These are phyloP conservation scores for Hippocampus kuda DNA, from an alignment of 2,797 vertebrate species.

Conservation along the genomic window DNA sequence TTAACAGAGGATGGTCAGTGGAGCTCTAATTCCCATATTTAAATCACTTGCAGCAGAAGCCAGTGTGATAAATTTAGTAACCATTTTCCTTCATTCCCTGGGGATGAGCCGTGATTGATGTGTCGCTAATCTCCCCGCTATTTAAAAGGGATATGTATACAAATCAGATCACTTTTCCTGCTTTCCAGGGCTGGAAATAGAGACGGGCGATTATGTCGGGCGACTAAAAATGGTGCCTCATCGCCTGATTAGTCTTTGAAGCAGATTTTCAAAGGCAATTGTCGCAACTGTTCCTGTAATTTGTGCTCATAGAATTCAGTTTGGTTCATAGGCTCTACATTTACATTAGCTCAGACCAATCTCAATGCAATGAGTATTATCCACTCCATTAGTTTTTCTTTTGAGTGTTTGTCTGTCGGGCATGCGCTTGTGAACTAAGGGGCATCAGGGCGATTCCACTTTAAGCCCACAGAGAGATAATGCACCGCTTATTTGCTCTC, in stretches of 20 bases:
- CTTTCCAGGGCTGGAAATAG: conserved; percentile 53
- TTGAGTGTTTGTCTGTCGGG: conserved; percentile 37
- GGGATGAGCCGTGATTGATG: conserved; percentile 58
- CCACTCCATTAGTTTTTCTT: conserved; percentile 47
- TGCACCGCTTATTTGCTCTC: conserved; percentile 61
- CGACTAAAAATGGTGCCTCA: conserved; percentile 33
- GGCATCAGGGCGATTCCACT: conserved; percentile 50
- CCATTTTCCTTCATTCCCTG: conserved; percentile 61
- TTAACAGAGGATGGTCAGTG: conserved; percentile 53
- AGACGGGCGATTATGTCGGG: conserved; percentile 37
- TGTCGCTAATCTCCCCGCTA: conserved; percentile 61
- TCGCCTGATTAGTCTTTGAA: conserved; percentile 42
- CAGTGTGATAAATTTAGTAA: conserved; percentile 70
- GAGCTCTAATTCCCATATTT: conserved; percentile 58
- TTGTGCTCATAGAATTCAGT: conserved; percentile 14
- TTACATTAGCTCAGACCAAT: conserved; percentile 24
- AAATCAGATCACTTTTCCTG: conserved; percentile 61
- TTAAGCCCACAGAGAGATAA: conserved; percentile 63
- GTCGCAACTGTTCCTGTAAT: conserved; percentile 11
- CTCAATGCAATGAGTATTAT: conserved; percentile 36
- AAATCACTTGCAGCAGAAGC: conserved; percentile 58
- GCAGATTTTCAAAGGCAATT: conserved; percentile 23
- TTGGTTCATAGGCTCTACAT: conserved; percentile 19
- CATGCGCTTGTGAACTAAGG: conserved; percentile 26
- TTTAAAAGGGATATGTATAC: conserved; percentile 65